Evolutionary conservation across 2,888 invertebrate species (phyloP).

Genomic region (Plagiodera versicolora): DNA sequence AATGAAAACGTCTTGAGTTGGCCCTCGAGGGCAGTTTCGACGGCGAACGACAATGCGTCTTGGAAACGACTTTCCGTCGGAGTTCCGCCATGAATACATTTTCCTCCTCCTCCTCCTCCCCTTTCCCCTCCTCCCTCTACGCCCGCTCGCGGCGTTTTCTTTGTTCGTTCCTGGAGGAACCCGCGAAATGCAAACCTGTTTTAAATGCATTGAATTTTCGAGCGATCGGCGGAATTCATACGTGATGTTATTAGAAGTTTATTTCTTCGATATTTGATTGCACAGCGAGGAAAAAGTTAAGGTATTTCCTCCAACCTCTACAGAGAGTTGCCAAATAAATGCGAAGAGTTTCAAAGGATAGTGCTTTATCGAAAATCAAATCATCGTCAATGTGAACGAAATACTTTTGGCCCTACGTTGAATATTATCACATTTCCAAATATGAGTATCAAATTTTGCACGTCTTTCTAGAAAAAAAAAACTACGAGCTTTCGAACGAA

Average conservation of each 20-base stretch:
- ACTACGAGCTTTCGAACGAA: too few species aligned
- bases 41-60: constrained; percentile 57
- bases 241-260: constrained; percentile 24
- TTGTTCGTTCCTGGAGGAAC: constrained; percentile 49
- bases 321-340: too few species aligned
- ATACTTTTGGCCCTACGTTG: too few species aligned
- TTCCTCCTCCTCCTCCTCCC: constrained; percentile 38
- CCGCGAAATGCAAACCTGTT: constrained; percentile 43
- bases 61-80: constrained; percentile 51
- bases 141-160: constrained; percentile 33
- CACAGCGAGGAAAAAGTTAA: too few species aligned
- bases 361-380: too few species aligned
- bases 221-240: constrained; percentile 36
- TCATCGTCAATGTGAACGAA: too few species aligned
- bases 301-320: too few species aligned
- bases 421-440: too few species aligned
- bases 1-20: constrained; percentile 54
- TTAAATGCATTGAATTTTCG: constrained; percentile 56
- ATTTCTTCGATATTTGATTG: not conserved
- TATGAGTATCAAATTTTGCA: too few species aligned
- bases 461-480: too few species aligned
- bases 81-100: constrained; percentile 49
- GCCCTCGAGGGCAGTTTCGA: constrained; percentile 51
- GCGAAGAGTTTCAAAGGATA: too few species aligned
- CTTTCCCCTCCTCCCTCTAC: too few species aligned